Evolutionary conservation across 2,888 invertebrate genomes (phyloP), one percentile per base, ranked within the genome.

Genomic region (Girardia tigrina): DNA sequence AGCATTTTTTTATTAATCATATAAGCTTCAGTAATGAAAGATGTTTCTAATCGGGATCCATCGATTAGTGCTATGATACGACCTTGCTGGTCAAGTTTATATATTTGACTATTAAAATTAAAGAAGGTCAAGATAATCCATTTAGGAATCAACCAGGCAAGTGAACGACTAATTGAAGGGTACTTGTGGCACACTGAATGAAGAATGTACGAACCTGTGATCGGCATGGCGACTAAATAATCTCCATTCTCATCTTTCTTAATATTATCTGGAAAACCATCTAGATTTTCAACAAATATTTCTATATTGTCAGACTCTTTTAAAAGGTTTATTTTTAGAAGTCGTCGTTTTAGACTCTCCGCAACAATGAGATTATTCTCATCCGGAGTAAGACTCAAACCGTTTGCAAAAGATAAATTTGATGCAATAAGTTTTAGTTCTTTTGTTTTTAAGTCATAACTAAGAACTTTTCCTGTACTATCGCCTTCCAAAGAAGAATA

Each of bases 401-500:
- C 56, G n/a, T 56, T 56, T 4, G 56, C 20, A 56, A 56, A 56
- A 20, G 56, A 56, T 56, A 56, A 56, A 16, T 56, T 56, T n/a
- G 56, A n/a, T 56, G 56, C 56, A 23, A 56, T 56, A 2, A 56
- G 8, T 6, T 16, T 12, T 56, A 56, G 23, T 56, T 56, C 23
- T 4, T 23, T n/a, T 6, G n/a, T 56, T 8, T 20, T 56, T 56
- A 56, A 56, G 23, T 56, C n/a, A 56, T 56, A 56, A n/a, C 56
- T 56, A n/a, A 20, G 23, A 56, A 56, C 56, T 16, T 23, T 4
- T 4, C 56, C 56, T 20, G 56, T 12, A 16, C 8, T 12, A n/a
- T 56, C 56, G 56, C 56, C 56, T 56, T 56, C 56, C 23, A 56
- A 56, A 56, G 23, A 6, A 2, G 56, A 56, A 71, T 71, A 71